Percentiles rank a stretch among this genome's conserved stretches.
Evolutionary conservation across 2,888 invertebrate species (phyloP).

Genomic region (Neria commutata): DNA sequence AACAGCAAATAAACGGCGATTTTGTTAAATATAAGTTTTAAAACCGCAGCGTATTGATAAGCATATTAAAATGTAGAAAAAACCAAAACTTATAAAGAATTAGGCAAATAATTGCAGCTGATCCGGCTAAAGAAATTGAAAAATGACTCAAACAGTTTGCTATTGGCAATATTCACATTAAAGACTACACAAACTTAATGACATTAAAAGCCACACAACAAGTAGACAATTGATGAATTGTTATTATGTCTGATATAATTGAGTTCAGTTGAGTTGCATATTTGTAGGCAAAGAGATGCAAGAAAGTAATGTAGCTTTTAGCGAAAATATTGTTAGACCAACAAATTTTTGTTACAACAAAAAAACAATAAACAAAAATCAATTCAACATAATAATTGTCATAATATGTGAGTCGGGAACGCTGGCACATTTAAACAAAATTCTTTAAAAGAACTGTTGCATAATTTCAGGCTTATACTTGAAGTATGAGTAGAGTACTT

Average conservation of each 20-base stretch:
- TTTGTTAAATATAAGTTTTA: neutral
- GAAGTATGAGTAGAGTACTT: no score
- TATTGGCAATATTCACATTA: slow-evolving; percentile 49
- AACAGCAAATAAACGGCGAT: neutral
- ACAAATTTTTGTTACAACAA: slow-evolving; percentile 47
- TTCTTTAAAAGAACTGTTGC: no score
- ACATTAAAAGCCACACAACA: slow-evolving; percentile 5
- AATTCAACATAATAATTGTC: slow-evolving; percentile 22
- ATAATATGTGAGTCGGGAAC: no score
- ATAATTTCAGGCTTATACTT: no score
- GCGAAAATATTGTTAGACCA: slow-evolving; percentile 52
- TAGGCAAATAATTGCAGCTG: neutral
- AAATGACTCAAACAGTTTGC: slow-evolving; percentile 24
- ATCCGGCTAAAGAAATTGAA: slow-evolving; percentile 1
- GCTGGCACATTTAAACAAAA: no score
- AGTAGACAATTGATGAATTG: slow-evolving; percentile 5
- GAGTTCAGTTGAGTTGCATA: neutral
- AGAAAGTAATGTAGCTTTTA: slow-evolving; percentile 35
- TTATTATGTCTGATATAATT: neutral
- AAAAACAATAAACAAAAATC: slow-evolving; percentile 31
- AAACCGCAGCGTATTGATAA: no score
- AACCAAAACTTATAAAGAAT: neutral
- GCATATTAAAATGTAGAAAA: no score
- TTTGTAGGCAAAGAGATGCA: no score
- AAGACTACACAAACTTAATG: slow-evolving; percentile 40